Percentiles rank a stretch among this genome's conserved stretches.
These are phyloP conservation scores for Rhamphomyia laevipes DNA, from an alignment of 2,888 invertebrate species.

Conservation along the genomic window DNA sequence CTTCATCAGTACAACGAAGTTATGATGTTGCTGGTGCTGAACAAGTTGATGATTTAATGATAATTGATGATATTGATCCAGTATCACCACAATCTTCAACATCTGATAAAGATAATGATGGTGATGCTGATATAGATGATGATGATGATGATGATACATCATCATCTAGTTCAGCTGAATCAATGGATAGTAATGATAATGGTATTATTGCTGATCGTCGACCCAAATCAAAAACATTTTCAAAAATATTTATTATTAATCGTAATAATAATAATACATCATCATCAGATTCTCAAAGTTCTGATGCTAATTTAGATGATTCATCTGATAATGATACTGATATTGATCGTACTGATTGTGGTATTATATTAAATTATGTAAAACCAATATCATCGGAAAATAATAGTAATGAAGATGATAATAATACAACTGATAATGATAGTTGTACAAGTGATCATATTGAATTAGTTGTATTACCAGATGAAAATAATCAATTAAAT, in stretches of 20 bases:
- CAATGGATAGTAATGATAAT: constrained; percentile 41
- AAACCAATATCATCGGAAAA: constrained; percentile 23
- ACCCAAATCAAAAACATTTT: constrained; percentile 43
- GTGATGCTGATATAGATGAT: constrained; percentile 25
- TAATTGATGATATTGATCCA: constrained; percentile 9
- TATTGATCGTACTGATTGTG: constrained; percentile 39
- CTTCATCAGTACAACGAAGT: constrained; percentile 26
- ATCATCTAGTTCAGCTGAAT: constrained; percentile 34
- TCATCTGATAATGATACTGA: constrained; percentile 53
- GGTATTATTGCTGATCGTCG: constrained; percentile 45
- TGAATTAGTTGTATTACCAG: no score
- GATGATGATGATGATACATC: constrained; percentile 18
- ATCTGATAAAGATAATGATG: constrained; percentile 18
- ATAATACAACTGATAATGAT: constrained; percentile 12
- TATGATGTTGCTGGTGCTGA: constrained; percentile 27
- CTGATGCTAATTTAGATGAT: constrained; percentile 42
- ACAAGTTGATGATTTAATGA: constrained; percentile 15
- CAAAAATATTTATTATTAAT: constrained; percentile 57
- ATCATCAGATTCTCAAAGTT: constrained; percentile 47
- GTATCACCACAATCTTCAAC: constrained; percentile 26
- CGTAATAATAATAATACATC: constrained; percentile 43
- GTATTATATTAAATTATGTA: constrained; percentile 35
- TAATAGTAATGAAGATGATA: constrained; percentile 13
- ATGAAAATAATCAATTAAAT: no score
- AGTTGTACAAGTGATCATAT: not conserved